These are phyloP conservation scores for Drosophila bocqueti DNA, from an alignment of 1,140 invertebrate species.

Conservation along the genomic window DNA sequence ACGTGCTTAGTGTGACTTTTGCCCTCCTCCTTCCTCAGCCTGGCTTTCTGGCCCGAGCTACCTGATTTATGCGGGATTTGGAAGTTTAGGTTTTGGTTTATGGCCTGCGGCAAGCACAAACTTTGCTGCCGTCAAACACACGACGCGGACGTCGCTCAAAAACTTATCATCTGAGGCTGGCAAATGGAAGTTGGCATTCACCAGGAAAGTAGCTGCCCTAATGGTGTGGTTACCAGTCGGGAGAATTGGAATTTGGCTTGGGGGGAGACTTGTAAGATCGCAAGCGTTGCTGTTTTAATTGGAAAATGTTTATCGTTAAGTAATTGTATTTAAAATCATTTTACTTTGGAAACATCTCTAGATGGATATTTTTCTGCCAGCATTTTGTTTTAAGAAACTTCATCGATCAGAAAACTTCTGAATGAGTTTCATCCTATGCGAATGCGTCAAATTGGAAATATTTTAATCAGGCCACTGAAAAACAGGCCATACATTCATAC, in stretches of 20 bases:
- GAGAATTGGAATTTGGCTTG: background rate
- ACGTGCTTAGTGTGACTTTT: conserved; percentile 61
- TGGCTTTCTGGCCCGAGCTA: background rate
- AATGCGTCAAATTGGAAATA: too few species aligned
- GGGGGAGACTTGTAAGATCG: background rate
- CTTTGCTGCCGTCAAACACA: conserved; percentile 43
- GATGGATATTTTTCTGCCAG: too few species aligned
- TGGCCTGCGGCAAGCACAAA: conserved; percentile 53
- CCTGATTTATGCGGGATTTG: conserved; percentile 48
- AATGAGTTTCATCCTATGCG: too few species aligned
- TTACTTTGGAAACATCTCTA: too few species aligned
- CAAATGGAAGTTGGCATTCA: background rate
- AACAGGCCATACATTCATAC: too few species aligned
- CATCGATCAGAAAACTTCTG: too few species aligned
- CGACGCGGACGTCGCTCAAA: conserved; percentile 19
- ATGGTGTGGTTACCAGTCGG: conserved; percentile 6
- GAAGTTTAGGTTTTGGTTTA: conserved; percentile 61
- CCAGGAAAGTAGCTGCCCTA: background rate
- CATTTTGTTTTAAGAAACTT: too few species aligned
- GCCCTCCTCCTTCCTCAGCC: conserved; percentile 2
- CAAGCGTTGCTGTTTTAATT: background rate
- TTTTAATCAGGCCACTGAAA: too few species aligned
- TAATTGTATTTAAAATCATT: background rate
- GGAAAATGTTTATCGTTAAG: background rate
- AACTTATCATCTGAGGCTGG: conserved; percentile 27